A percentile compares a stretch with the other conserved stretches of the same genome.
Evolutionary conservation across 2,113 vertebrate genomes (phyloP).

Genomic region (Scortum barcoo): DNA sequence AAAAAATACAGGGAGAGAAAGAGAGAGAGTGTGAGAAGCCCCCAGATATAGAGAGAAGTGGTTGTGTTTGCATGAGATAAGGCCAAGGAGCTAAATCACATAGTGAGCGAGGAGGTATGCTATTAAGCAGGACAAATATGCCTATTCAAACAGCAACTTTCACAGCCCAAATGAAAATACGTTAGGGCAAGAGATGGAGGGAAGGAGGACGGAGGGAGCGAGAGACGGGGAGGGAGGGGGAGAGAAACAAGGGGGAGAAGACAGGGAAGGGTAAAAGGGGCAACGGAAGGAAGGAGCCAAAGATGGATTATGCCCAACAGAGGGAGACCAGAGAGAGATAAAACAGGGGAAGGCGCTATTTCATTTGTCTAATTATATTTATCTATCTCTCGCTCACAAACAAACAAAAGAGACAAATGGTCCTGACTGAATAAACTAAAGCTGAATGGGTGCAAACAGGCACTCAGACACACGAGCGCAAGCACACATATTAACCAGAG

Average conservation of each 20-base stretch:
- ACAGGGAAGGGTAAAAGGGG: conserved; percentile 69
- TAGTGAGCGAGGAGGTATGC: conserved; percentile 79
- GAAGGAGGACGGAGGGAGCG: conserved; percentile 25
- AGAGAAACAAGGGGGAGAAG: conserved; percentile 56
- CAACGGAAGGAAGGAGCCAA: conserved; percentile 54
- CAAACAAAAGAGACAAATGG: conserved; percentile 81
- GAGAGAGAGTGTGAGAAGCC: conserved; percentile 71
- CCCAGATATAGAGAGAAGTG: conserved; percentile 76
- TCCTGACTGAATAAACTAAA: conserved; percentile 55
- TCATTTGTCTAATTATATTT: conserved; percentile 85
- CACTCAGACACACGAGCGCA: conserved; percentile 25
- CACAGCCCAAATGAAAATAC: conserved; percentile 77
- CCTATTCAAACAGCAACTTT: conserved; percentile 86
- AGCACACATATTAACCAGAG: conserved; percentile 63
- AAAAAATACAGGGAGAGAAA: conserved; percentile 32
- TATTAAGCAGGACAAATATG: conserved; percentile 88
- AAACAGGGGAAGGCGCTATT: conserved; percentile 68
- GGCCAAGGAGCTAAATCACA: conserved; percentile 82
- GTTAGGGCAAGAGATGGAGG: conserved; percentile 51
- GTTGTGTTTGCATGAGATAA: conserved; percentile 86
- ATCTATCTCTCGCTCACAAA: conserved; percentile 77
- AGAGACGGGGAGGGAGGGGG: conserved; percentile 28
- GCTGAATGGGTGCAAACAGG: conserved; percentile 49
- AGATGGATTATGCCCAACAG: conserved; percentile 76
- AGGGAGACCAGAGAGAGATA: conserved; percentile 73